Base-by-base conservation (phyloP, 2,113 vertebrate species). In the Hiodon tergisus region DNA sequence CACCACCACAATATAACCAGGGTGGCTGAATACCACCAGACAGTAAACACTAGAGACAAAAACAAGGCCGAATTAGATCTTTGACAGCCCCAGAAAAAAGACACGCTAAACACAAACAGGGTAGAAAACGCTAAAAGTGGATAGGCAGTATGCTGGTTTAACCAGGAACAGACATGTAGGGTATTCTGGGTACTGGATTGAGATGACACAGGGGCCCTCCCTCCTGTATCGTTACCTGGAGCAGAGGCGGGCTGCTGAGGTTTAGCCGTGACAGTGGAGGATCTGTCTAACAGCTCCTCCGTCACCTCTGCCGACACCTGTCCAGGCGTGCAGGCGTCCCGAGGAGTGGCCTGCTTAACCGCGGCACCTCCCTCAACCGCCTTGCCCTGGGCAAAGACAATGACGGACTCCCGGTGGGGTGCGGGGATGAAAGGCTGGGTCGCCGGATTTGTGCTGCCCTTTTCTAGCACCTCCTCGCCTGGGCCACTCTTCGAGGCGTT, bases 301-400 rank as follows among this genome's bases (percentile, higher is more conserved):
- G n/a, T 59, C 58, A 7, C 14, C 17, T 63, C 14, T 16, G 6
- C 46, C 7, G 13, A 6, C 13, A 5, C 70, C 2, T 50, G 69
- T 47, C 55, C 9, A 2, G 16, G 17, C 9, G 51, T 5, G 5
- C 3, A 50, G 54, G 63, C 13, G 31, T 50, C 63, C 46, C 50
- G 10, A 11, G n/a, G 57, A 0, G 66, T 4, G 31, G 51, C 4
- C 69, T 48, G 17, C 6, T 6, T 6, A 11, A 57, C 11, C 55
- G 1, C 6, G 11, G 11, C 6, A 6, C 11, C 11, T 57, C 11
- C 55, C 55, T 57, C 55, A 57, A 86, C 60, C 63, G 82, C 85
- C 84, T 87, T 87, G 16, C 87, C 85, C 0, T 87, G 85, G 5
- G 89, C 89, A 76, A 91, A 90, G 74, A 91, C 85, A 58, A 92